These are phyloP conservation scores for Clarias batrachus DNA, from an alignment of 2,113 vertebrate species.

Conservation along the genomic window DNA sequence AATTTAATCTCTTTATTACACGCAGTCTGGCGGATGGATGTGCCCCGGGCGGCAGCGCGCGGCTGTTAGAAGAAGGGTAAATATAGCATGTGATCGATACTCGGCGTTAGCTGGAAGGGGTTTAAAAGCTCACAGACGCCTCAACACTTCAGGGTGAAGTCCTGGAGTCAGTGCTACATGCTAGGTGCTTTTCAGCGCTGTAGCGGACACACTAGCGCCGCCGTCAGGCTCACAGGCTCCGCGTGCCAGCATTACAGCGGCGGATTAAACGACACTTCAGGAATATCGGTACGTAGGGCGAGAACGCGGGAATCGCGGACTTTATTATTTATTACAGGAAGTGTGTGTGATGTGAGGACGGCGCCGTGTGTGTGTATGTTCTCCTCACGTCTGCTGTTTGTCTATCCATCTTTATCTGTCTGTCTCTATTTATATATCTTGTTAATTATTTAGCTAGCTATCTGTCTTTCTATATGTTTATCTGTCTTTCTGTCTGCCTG, in stretches of 20 bases:
- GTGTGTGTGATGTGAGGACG: not conserved
- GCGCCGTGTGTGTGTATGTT: not conserved
- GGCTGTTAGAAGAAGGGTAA: not conserved
- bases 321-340: not conserved
- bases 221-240: too few species aligned
- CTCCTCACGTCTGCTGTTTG: not conserved
- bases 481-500: too few species aligned
- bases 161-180: too few species aligned
- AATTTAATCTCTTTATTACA: not conserved
- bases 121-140: not conserved
- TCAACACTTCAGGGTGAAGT: not conserved
- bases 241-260: too few species aligned
- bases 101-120: not conserved
- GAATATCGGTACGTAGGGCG: too few species aligned
- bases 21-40: not conserved
- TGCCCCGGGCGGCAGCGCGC: not conserved
- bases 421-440: too few species aligned
- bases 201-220: not conserved
- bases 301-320: too few species aligned
- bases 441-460: not conserved
- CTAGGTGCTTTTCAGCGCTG: not conserved
- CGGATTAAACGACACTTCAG: too few species aligned
- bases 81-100: not conserved
- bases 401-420: not conserved
- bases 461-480: not conserved